Evolutionary conservation across 2,888 invertebrate species (phyloP).

Genomic region (Gnatocerus cornutus): DNA sequence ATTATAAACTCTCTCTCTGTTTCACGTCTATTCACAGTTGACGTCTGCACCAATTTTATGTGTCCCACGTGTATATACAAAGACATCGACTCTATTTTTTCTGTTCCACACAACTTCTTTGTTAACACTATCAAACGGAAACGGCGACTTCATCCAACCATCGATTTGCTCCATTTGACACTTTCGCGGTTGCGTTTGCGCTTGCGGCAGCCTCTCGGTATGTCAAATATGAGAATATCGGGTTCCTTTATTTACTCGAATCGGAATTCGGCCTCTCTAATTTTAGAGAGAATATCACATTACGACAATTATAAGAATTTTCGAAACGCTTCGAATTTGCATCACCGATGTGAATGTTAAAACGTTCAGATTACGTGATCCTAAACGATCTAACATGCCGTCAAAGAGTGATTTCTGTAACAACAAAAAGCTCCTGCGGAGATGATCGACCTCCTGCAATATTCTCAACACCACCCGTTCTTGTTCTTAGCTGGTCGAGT

Average conservation of each 20-base stretch:
- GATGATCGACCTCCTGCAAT: slow-evolving; percentile 52
- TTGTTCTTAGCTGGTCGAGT: slow-evolving; percentile 66
- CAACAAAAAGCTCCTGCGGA: too few relatives aligned
- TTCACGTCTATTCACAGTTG: slow-evolving; percentile 68
- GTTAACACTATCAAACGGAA: slow-evolving; percentile 33
- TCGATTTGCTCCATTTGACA: too few relatives aligned
- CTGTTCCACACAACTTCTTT: slow-evolving; percentile 43
- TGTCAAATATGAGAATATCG: too few relatives aligned
- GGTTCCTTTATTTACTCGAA: background rate
- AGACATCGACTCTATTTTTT: slow-evolving; percentile 58
- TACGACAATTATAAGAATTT: too few relatives aligned
- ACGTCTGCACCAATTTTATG: slow-evolving; percentile 68
- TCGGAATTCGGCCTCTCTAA: background rate
- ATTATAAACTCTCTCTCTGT: slow-evolving; percentile 65
- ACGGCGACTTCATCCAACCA: slow-evolving; percentile 8
- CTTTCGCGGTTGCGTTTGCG: too few relatives aligned
- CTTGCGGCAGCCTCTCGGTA: too few relatives aligned
- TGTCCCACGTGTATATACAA: slow-evolving; percentile 67
- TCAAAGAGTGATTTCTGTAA: slow-evolving; percentile 51
- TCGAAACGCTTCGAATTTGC: too few relatives aligned
- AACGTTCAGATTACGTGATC: slow-evolving; percentile 52
- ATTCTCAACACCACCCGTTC: slow-evolving; percentile 57
- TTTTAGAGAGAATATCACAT: slow-evolving; percentile 2
- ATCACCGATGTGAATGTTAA: too few relatives aligned
- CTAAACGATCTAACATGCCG: slow-evolving; percentile 55